Percentiles rank a stretch among this genome's conserved stretches.
These are phyloP conservation scores for Ephialtes manifestator DNA, from an alignment of 2,888 invertebrate genomes.

Conservation along the genomic window DNA sequence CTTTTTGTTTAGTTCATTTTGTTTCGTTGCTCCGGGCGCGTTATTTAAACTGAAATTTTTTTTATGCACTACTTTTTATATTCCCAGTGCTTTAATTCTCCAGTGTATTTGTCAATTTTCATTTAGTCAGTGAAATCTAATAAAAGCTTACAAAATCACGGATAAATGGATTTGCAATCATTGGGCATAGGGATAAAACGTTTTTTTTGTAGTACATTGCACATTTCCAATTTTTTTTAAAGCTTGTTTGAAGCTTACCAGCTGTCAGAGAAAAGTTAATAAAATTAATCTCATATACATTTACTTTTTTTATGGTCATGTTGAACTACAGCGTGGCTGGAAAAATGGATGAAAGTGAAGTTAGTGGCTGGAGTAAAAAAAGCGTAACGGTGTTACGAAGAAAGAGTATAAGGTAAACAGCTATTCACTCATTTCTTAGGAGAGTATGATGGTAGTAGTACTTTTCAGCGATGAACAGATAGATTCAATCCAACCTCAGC, in stretches of 20 bases:
- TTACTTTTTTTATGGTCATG: neutral
- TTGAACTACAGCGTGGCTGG: neutral
- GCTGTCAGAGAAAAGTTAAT: too few relatives aligned
- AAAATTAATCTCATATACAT: too few relatives aligned
- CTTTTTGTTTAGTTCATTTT: neutral
- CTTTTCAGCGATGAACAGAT: conserved; percentile 12
- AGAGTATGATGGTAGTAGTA: conserved; percentile 11
- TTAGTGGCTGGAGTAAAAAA: conserved; percentile 9
- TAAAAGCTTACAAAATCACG: neutral
- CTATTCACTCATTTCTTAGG: conserved; percentile 21
- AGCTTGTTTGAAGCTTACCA: too few relatives aligned
- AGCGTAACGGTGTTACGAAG: conserved; percentile 20
- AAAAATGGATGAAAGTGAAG: neutral
- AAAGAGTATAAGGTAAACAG: conserved; percentile 6
- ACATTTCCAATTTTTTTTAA: neutral
- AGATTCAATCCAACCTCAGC: conserved; percentile 18
- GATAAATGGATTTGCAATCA: neutral
- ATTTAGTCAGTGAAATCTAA: neutral
- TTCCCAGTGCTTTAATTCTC: neutral
- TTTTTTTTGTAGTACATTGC: neutral
- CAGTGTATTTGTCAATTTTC: neutral
- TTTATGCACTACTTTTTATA: neutral
- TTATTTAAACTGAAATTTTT: conserved; percentile 3
- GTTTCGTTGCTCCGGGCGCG: neutral
- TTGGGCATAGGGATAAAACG: neutral